Evolutionary conservation across 2,888 invertebrate genomes (phyloP).

Genomic region (Erebia ligea): DNA sequence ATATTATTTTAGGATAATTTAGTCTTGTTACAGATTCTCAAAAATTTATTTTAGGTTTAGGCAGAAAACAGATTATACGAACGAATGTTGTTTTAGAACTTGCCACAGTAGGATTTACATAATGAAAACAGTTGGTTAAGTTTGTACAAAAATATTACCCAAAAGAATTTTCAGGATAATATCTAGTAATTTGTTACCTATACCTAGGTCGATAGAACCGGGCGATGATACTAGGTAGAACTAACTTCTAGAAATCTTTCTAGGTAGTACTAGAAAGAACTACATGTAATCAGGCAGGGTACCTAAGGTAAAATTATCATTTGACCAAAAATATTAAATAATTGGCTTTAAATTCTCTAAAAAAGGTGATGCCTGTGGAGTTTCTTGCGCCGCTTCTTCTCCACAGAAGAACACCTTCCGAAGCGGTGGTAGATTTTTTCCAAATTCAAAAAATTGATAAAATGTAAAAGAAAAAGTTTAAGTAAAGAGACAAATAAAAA

Average conservation of each 20-base stretch:
- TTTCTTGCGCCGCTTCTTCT: slow-evolving; percentile 79
- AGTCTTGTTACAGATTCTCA: slow-evolving; percentile 4
- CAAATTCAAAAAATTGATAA: slow-evolving; percentile 36
- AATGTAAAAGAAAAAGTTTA: slow-evolving; percentile 33
- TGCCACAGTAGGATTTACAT: slow-evolving; percentile 27
- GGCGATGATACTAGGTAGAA: slow-evolving; percentile 43
- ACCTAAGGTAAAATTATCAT: slow-evolving; percentile 1
- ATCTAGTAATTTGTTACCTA: background rate
- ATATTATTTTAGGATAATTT: slow-evolving; percentile 12
- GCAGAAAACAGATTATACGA: too few relatives aligned
- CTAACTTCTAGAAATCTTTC: too few relatives aligned
- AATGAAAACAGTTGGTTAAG: slow-evolving; percentile 4
- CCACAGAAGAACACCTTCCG: slow-evolving; percentile 65
- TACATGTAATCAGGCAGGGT: slow-evolving; percentile 6
- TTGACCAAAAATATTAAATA: background rate
- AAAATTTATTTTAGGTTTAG: background rate
- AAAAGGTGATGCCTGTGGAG: slow-evolving; percentile 57
- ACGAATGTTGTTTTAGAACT: slow-evolving; percentile 14
- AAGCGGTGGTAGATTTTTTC: slow-evolving; percentile 58
- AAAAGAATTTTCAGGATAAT: background rate
- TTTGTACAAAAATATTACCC: background rate
- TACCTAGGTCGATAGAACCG: slow-evolving; percentile 30
- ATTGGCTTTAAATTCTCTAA: slow-evolving; percentile 36
- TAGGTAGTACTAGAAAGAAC: slow-evolving; percentile 35
- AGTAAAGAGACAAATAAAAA: slow-evolving; percentile 36